Base-by-base conservation (phyloP, 2,113 vertebrate species). In the Fulmarus glacialis region DNA sequence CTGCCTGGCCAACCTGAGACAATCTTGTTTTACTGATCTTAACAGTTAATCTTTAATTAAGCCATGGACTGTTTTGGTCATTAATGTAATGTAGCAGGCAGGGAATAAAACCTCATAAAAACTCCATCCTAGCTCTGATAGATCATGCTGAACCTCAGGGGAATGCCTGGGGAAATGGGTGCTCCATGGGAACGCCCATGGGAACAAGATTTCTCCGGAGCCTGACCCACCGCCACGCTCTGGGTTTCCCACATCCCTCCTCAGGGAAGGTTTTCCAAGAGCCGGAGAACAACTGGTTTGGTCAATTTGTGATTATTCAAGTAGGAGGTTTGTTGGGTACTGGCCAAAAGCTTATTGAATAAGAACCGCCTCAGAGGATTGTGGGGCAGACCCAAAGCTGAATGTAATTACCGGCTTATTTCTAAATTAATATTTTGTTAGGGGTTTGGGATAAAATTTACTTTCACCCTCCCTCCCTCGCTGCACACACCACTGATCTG, bases 371-470 rank as follows among this genome's bases (percentile, higher is more conserved):
- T 89, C 55, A 70, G 86, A 93, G 90, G 68, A 88, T 20, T 84
- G 78, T 60, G 81, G 87, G 87, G 64, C 71, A 95, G 79, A 87
- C 89, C 68, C 36, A 60, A 88, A 72, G 79, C 85, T 74, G 90
- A 96, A 67, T 16, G 77, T 82, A 95, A 96, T 97, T 94, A 95
- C n/a, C 20, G 11, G 89, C 87, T 97, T 97, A 97, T 94, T 97
- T 96, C 62, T 94, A 91, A 96, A 96, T 96, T 94, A 93, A 96
- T 95, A 89, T 92, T 96, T 95, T 91, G 58, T 91, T 91, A 95
- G 56, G 89, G 52, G 73, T 60, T 79, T 87, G 85, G 92, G 91
- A 40, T 55, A 80, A 72, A 87, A 45, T 87, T 95, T 74, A 22
- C 32, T 96, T 79, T 96, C 72, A 56, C 53, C 82, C 52, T 27